phyloP scores from a whole-genome alignment of 1,140 invertebrate genomes.

The Spodoptera litura region DNA sequence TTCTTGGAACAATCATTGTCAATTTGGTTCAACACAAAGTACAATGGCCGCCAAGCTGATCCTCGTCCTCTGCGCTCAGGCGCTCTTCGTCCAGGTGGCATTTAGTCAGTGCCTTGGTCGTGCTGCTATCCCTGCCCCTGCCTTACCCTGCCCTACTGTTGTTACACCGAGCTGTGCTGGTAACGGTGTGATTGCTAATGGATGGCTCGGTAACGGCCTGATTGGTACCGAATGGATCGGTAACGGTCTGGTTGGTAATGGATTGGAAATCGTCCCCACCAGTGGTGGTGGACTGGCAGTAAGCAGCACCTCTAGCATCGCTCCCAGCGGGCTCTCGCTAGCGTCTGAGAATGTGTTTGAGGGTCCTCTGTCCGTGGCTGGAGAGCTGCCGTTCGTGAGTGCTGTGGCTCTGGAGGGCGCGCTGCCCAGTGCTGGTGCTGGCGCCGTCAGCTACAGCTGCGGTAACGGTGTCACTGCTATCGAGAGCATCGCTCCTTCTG shows the following conservation, averaged over 20 bases:
- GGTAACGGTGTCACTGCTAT: conserved; percentile 42
- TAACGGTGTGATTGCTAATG: not conserved
- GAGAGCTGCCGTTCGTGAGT: conserved; percentile 27
- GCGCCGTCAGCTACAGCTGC: conserved; percentile 36
- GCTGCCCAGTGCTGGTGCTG: conserved; percentile 21
- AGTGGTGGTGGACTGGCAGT: conserved; percentile 23
- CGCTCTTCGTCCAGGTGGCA: conserved; percentile 61
- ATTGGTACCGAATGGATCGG: not conserved
- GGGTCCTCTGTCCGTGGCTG: conserved; percentile 12
- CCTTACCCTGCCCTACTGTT: not conserved
- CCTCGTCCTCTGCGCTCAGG: conserved; percentile 57
- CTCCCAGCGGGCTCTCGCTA: conserved; percentile 38
- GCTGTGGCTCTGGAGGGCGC: conserved; percentile 21
- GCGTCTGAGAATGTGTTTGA: conserved; percentile 38
- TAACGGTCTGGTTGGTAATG: not conserved
- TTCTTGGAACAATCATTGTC: conserved; percentile 7
- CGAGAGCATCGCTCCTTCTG: conserved; percentile 7
- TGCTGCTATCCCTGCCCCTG: not conserved
- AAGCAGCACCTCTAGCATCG: conserved; percentile 2
- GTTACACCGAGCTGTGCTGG: not conserved
- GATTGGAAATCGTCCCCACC: not conserved
- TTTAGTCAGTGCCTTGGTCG: conserved; percentile 29
- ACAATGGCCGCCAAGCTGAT: conserved; percentile 57
- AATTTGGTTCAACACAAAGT: conserved; percentile 11
- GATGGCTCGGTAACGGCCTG: not conserved